Conservation (phyloP, 2,888 invertebrate species). For the Barypeithes pellucidus region DNA sequence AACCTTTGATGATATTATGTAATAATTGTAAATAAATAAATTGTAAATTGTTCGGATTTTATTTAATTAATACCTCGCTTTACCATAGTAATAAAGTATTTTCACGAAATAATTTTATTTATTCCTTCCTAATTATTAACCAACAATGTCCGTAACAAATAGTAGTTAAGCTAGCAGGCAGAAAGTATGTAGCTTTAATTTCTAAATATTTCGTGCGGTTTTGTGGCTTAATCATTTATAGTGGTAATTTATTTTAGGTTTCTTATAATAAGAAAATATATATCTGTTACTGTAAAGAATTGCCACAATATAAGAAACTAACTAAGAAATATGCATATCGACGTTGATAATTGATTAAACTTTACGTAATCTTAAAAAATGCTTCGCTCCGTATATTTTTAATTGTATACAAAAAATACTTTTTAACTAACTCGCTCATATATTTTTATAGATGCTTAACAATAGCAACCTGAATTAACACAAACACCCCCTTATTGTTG, state of each 20-base stretch:
- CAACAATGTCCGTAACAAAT: constrained; percentile 2
- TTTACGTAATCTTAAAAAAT: not conserved
- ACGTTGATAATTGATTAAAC: constrained; percentile 6
- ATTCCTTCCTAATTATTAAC: constrained; percentile 17
- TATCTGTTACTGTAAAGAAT: too few species aligned
- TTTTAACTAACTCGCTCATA: too few species aligned
- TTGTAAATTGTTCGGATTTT: constrained; percentile 21
- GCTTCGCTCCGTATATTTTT: too few species aligned
- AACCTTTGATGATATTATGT: constrained; percentile 18
- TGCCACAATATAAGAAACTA: too few species aligned
- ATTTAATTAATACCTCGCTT: constrained; percentile 10
- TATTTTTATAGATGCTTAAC: too few species aligned
- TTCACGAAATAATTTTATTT: constrained; percentile 2
- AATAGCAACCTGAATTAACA: too few species aligned
- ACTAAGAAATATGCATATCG: too few species aligned
- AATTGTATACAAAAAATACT: too few species aligned
- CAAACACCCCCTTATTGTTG: too few species aligned
- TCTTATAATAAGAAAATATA: not conserved
- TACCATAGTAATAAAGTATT: not conserved
- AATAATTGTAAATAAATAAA: constrained; percentile 25
- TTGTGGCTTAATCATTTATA: not conserved
- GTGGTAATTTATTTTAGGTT: not conserved
- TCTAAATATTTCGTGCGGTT: not conserved
- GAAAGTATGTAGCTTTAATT: not conserved
- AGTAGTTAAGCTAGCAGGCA: not conserved